Evolutionary conservation across 2,113 vertebrate genomes (phyloP).

Genomic region (Emydocephalus ijimae): DNA sequence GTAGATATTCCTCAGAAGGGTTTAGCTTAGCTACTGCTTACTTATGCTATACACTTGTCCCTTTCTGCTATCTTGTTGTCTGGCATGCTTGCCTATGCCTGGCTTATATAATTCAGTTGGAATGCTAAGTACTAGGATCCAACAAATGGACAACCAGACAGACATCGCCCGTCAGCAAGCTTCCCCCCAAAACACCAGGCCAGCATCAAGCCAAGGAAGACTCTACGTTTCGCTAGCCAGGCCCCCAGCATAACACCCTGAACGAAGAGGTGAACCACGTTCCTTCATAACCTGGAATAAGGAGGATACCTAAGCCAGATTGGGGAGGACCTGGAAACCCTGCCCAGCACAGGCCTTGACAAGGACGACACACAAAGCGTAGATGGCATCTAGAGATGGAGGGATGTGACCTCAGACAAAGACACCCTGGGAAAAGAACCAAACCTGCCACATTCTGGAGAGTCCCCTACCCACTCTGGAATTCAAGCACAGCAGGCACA

Average conservation of each 20-base stretch:
- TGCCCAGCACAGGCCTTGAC: neutral
- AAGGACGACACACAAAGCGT: slow-evolving; percentile 26
- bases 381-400: slow-evolving; percentile 16
- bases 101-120: neutral
- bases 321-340: neutral
- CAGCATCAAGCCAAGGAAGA: neutral
- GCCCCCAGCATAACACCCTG: neutral
- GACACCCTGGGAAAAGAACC: slow-evolving; percentile 23
- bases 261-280: no score
- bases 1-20: neutral
- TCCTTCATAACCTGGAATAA: neutral
- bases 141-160: no score
- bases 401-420: slow-evolving; percentile 22
- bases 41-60: neutral
- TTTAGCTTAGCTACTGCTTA: neutral
- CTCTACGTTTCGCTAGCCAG: neutral
- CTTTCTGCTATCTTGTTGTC: neutral
- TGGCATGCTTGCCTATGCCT: neutral
- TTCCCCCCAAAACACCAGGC: neutral
- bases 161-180: neutral
- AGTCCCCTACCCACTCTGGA: slow-evolving; percentile 1
- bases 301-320: neutral
- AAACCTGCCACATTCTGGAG: slow-evolving; percentile 19
- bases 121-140: neutral
- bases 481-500: slow-evolving; percentile 4